These are phyloP conservation scores for Cremastinae sp. DNA, from an alignment of 2,888 invertebrate genomes.

Conservation along the genomic window DNA sequence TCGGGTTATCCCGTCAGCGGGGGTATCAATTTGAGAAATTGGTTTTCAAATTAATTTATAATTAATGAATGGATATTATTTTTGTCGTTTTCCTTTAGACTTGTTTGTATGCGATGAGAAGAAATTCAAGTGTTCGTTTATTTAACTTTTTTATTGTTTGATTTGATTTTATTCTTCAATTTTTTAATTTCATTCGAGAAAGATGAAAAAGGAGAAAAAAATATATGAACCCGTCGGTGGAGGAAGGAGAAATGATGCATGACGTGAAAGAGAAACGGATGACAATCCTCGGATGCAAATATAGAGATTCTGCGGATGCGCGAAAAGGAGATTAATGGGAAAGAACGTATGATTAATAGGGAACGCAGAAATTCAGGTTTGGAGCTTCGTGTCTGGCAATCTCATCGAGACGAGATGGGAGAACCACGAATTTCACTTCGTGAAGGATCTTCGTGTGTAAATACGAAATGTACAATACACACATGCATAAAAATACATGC, in stretches of 20 bases:
- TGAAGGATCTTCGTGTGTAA: neutral
- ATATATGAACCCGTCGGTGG: neutral
- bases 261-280: slow-evolving; percentile 4
- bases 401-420: slow-evolving; percentile 43
- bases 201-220: neutral
- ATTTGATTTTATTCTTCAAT: neutral
- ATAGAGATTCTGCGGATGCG: slow-evolving; percentile 52
- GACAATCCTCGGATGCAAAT: slow-evolving; percentile 48
- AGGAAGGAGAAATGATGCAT: slow-evolving; percentile 17
- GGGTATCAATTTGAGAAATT: slow-evolving; percentile 49
- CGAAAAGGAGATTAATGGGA: slow-evolving; percentile 57
- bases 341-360: slow-evolving; percentile 60
- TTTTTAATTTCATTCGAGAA: neutral
- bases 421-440: slow-evolving; percentile 59
- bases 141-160: no score
- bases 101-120: neutral
- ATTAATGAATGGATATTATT: slow-evolving; percentile 50
- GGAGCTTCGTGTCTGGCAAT: slow-evolving; percentile 48
- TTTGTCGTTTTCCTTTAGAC: slow-evolving; percentile 13
- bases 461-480: slow-evolving; percentile 12
- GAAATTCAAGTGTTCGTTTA: no score
- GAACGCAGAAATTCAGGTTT: slow-evolving; percentile 50
- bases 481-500: neutral
- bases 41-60: slow-evolving; percentile 46
- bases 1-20: slow-evolving; percentile 12